phyloP scores from a whole-genome alignment of 2,113 vertebrate species.

The Notothenia rossii region DNA sequence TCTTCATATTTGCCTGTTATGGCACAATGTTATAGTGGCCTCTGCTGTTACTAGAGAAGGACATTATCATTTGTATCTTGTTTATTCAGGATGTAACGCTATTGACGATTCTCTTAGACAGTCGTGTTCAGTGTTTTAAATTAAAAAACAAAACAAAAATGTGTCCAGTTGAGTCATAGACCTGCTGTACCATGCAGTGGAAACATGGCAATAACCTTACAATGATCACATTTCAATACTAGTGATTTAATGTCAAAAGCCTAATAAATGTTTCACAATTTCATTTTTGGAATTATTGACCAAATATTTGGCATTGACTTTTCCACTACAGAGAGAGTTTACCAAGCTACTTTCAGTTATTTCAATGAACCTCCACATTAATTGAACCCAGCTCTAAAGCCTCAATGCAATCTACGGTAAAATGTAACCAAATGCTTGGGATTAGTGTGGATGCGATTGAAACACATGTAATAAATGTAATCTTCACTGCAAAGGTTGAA shows the following conservation, averaged over 20 bases:
- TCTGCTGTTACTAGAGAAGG: too few relatives aligned
- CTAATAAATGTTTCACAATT: not conserved
- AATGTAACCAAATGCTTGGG: constrained; percentile 15
- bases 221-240: not conserved
- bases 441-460: not conserved
- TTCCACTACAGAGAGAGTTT: not conserved
- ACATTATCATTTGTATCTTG: too few relatives aligned
- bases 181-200: too few relatives aligned
- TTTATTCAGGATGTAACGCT: too few relatives aligned
- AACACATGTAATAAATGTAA: not conserved
- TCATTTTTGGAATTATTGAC: not conserved
- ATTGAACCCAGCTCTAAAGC: not conserved
- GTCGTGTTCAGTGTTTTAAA: not conserved
- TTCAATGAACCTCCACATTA: not conserved
- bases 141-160: too few relatives aligned
- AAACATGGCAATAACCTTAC: not conserved
- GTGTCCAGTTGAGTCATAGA: too few relatives aligned
- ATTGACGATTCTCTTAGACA: too few relatives aligned
- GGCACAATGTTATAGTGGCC: too few relatives aligned
- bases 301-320: not conserved
- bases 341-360: not conserved
- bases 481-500: constrained; percentile 23
- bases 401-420: not conserved
- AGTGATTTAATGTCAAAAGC: not conserved
- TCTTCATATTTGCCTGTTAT: too few relatives aligned